Evolutionary conservation across 2,113 vertebrate genomes (phyloP).

Genomic region (Eulemur macaco): DNA sequence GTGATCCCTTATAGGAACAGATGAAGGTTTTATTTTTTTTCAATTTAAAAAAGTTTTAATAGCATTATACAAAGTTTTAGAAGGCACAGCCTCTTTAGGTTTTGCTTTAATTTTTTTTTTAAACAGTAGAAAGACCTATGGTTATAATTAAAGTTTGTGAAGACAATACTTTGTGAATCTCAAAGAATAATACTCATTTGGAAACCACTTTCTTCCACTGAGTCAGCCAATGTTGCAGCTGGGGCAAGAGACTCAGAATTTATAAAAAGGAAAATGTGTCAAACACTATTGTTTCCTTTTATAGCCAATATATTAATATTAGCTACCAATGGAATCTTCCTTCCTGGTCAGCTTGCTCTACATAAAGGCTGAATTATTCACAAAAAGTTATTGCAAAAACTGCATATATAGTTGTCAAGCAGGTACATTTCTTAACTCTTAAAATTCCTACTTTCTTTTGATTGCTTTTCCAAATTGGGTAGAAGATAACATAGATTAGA

Average conservation of each 20-base stretch:
- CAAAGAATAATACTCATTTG: not conserved
- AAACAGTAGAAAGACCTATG: not conserved
- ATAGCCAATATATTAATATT: not conserved
- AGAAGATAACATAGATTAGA: not conserved
- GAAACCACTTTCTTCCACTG: not conserved
- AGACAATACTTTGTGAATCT: not conserved
- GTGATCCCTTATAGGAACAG: not conserved
- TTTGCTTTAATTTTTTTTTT: not conserved
- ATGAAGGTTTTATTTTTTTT: not conserved
- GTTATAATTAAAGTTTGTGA: not conserved
- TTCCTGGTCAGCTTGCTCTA: not conserved
- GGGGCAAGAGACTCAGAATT: not conserved
- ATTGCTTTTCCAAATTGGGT: not conserved
- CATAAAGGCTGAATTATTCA: constrained; percentile 7
- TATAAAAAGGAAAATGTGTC: not conserved
- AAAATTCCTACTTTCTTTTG: not conserved
- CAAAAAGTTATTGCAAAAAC: not conserved
- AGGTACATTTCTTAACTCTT: not conserved
- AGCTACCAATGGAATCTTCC: not conserved
- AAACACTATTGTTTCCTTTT: not conserved
- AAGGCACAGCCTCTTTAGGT: not conserved
- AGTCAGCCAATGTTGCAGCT: not conserved
- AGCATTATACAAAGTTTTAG: not conserved
- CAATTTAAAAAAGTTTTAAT: not conserved
- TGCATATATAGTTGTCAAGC: not conserved